A percentile compares a stretch with the other conserved stretches of the same genome.
phyloP scores from a whole-genome alignment of 1,140 invertebrate species.

The Nymphalis io region DNA sequence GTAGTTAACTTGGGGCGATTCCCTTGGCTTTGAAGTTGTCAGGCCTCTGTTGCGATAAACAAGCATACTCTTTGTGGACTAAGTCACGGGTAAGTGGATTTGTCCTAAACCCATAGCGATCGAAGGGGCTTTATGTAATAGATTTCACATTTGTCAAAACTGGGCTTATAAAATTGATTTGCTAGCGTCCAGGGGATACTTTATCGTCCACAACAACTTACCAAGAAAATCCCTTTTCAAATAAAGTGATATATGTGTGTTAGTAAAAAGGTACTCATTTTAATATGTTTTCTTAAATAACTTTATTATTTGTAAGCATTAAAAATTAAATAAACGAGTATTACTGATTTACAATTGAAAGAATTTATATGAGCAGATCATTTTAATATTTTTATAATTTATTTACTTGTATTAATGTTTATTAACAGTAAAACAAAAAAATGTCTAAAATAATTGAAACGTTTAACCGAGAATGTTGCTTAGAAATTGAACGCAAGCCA shows the following conservation, averaged over 20 bases:
- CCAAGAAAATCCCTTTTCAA: no score
- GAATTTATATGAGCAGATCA: no score
- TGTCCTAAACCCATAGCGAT: constrained; percentile 31
- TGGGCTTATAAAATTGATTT: constrained; percentile 40
- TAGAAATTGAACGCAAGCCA: not conserved
- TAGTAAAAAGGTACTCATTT: no score
- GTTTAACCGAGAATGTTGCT: not conserved
- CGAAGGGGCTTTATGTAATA: constrained; percentile 38
- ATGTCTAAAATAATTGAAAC: not conserved
- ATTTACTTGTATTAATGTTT: not conserved
- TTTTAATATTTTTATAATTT: no score
- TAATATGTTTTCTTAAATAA: no score
- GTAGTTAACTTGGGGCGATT: constrained; percentile 26
- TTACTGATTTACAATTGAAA: no score
- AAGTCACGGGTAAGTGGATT: constrained; percentile 41
- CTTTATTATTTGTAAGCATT: no score
- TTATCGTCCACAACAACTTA: not conserved
- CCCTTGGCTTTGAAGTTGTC: constrained; percentile 36
- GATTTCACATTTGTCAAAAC: constrained; percentile 51
- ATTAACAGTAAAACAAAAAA: not conserved
- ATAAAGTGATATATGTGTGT: no score
- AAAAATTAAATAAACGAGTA: no score
- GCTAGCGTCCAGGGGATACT: not conserved
- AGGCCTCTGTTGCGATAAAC: constrained; percentile 30
- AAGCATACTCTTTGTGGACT: constrained; percentile 25